Conservation (phyloP, 2,797 vertebrate species). For the Menidia menidia region DNA sequence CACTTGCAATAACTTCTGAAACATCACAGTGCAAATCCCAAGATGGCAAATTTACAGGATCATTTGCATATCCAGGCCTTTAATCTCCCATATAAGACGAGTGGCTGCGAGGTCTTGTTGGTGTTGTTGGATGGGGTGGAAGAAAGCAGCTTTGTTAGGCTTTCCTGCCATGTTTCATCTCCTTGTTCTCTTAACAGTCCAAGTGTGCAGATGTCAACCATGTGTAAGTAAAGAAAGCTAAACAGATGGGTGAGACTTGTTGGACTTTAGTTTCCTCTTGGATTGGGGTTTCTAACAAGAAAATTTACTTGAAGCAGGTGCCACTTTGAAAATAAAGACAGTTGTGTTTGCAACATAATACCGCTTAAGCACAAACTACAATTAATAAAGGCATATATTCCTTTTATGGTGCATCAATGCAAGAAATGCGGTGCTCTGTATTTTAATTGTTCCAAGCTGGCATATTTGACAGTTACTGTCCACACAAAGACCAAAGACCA, state of each 20-base stretch:
- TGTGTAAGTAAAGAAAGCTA: background rate
- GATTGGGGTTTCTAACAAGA: background rate
- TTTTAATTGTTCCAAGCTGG: no score
- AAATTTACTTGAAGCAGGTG: background rate
- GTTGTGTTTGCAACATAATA: background rate
- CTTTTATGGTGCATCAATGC: background rate
- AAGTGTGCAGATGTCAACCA: background rate
- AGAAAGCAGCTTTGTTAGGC: slow-evolving; percentile 23
- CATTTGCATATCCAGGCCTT: slow-evolving; percentile 65
- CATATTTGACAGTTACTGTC: no score
- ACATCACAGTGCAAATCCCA: slow-evolving; percentile 17
- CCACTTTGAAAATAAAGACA: background rate
- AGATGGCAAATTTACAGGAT: slow-evolving; percentile 45
- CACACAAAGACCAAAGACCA: no score
- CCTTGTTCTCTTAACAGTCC: slow-evolving; percentile 1
- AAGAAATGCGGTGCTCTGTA: background rate
- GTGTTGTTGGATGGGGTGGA: slow-evolving; percentile 25
- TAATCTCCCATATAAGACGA: slow-evolving; percentile 59
- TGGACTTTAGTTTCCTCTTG: background rate
- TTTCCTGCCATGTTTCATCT: background rate
- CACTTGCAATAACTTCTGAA: slow-evolving; percentile 35
- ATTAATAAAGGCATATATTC: background rate
- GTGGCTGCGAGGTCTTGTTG: slow-evolving; percentile 48
- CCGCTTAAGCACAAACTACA: background rate
- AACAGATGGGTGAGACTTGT: background rate